A percentile compares a stretch with the other conserved stretches of the same genome.
phyloP scores from a whole-genome alignment of 1,140 invertebrate genomes.

The Antheraea mylitta region DNA sequence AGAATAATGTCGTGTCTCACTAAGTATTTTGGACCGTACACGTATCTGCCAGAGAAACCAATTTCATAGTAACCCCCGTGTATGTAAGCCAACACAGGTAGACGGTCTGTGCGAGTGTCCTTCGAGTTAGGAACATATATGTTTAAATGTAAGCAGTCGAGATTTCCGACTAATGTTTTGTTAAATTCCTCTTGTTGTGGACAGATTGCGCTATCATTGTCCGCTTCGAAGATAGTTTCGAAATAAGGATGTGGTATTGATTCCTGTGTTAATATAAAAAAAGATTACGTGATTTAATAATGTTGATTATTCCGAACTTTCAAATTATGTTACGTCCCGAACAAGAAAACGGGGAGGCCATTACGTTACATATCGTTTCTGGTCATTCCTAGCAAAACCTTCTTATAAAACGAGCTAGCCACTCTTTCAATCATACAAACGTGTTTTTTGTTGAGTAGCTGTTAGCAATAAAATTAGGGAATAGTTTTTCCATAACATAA shows the following conservation, averaged over 20 bases:
- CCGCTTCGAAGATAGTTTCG: slow-evolving; percentile 8
- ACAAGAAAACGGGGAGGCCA: too few species aligned
- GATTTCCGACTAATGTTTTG: neutral
- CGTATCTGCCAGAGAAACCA: slow-evolving; percentile 63
- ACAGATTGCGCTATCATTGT: neutral
- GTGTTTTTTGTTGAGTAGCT: too few species aligned
- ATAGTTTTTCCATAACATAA: too few species aligned
- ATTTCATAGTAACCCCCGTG: slow-evolving; percentile 83
- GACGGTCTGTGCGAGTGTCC: neutral
- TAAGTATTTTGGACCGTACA: slow-evolving; percentile 77
- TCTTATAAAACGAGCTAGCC: too few species aligned
- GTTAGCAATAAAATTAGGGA: too few species aligned
- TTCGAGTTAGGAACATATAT: slow-evolving; percentile 1
- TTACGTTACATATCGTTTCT: too few species aligned
- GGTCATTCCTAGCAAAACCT: too few species aligned
- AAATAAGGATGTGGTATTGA: slow-evolving; percentile 1
- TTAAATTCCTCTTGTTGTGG: slow-evolving; percentile 13
- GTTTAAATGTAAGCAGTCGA: slow-evolving; percentile 1
- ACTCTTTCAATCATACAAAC: too few species aligned
- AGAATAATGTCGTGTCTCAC: slow-evolving; percentile 78
- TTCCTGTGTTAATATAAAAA: neutral
- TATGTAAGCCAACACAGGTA: slow-evolving; percentile 1
- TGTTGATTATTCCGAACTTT: too few species aligned
- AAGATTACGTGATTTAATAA: too few species aligned
- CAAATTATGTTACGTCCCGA: too few species aligned